Evolutionary conservation across 2,888 invertebrate species (phyloP).

Genomic region (Diabrotica balteata): DNA sequence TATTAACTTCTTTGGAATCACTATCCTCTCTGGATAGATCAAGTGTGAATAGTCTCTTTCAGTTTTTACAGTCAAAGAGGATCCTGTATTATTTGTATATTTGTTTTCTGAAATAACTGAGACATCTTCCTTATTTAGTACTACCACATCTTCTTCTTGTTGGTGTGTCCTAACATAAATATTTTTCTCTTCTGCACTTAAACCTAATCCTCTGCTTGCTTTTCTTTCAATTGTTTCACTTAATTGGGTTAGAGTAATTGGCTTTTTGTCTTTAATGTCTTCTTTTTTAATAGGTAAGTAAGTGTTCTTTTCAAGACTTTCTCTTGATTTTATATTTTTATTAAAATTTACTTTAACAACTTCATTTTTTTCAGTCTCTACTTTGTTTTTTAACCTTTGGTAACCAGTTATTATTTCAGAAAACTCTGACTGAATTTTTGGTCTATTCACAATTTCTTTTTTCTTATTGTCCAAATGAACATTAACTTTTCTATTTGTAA

Average conservation of each 20-base stretch:
- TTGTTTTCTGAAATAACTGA: slow-evolving; percentile 35
- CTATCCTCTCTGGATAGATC: slow-evolving; percentile 69
- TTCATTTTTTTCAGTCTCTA: slow-evolving; percentile 27
- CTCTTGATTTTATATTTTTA: slow-evolving; percentile 2
- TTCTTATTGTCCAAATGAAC: slow-evolving; percentile 38
- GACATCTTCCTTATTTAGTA: slow-evolving; percentile 30
- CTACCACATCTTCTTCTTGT: slow-evolving; percentile 12
- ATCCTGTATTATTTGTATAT: slow-evolving; percentile 37
- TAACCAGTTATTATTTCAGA: slow-evolving; percentile 61
- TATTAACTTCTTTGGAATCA: slow-evolving; percentile 72
- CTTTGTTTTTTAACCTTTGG: slow-evolving; percentile 59
- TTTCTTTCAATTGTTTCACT: slow-evolving; percentile 42
- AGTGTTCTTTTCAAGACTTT: slow-evolving; percentile 12
- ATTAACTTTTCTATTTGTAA: slow-evolving; percentile 64
- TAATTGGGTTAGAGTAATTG: slow-evolving; percentile 50
- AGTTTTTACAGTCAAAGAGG: slow-evolving; percentile 36
- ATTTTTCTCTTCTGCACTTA: slow-evolving; percentile 44
- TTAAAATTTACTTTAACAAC: slow-evolving; percentile 5
- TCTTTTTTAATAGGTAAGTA: slow-evolving; percentile 24
- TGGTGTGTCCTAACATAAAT: slow-evolving; percentile 28
- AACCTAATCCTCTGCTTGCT: slow-evolving; percentile 25
- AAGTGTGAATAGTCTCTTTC: slow-evolving; percentile 48
- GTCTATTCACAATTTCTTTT: slow-evolving; percentile 48
- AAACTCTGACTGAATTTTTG: slow-evolving; percentile 48
- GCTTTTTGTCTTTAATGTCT: slow-evolving; percentile 17